Evolutionary conservation across 2,888 invertebrate species (phyloP), one percentile per base, ranked within the genome.

Genomic region (Operophtera brumata): DNA sequence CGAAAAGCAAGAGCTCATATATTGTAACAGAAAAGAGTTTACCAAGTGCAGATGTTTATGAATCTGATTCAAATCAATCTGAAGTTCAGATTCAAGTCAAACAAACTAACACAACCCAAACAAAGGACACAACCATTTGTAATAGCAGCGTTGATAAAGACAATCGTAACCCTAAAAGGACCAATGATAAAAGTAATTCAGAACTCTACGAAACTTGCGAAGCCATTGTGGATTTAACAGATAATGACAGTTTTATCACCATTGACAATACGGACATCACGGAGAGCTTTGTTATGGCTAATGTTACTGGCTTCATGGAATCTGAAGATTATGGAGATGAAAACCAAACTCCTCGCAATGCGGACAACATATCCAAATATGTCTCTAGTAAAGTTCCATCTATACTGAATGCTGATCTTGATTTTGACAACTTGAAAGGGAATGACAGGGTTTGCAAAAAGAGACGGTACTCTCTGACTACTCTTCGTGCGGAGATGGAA

Each of bases 401-500:
- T 0, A 90, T 90, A 62, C 65, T 90, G 34, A 80, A 80, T 59
- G 88, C 84, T 46, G 79, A 88, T 62, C 78, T 89, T 20, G 89
- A 89, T 60, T 90, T 89, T 74, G 84, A 88, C 61, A 86, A 87
- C 70, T 71, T 88, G 50, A 89, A 88, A 61, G 86, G 88, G 6
- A 86, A 78, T 41, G 75, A 80, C 28, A 83, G 76, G 50, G 71
- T 78, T 35, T 81, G 78, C 53, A 86, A 76, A 55, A 75, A 73
- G 61, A 69, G 80, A 42, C 70, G 73, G 40, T 90, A 86, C 69
- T 90, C 88, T 59, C 70, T 84, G 59, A 77, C 80, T 57, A 80
- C 83, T 57, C 77, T 90, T 44, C 78, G 86, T 37, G 84, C 78
- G 1, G 92, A 92, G 67, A 92, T 94, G 92, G 89, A 91, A 54